Evolutionary conservation across 2,113 vertebrate species (phyloP).

Genomic region (Carassius auratus): DNA sequence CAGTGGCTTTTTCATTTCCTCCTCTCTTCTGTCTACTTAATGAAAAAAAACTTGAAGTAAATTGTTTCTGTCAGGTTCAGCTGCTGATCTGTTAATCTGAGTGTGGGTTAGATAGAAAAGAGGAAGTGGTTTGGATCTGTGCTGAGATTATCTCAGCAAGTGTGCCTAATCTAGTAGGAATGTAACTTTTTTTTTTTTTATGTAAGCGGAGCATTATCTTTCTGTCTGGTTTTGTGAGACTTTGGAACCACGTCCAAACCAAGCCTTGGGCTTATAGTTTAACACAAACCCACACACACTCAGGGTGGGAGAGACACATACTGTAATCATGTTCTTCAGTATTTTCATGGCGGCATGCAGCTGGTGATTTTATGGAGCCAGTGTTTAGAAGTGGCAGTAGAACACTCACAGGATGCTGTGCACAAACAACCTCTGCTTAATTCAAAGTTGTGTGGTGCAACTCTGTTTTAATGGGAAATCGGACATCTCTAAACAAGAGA

Average conservation of each 20-base stretch:
- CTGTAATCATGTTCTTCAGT: not conserved
- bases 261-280: not conserved
- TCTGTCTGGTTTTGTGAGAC: not conserved
- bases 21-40: constrained; percentile 4
- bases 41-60: constrained; percentile 1
- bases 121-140: not conserved
- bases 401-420: not conserved
- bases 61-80: constrained; percentile 27
- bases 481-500: not conserved
- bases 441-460: not conserved
- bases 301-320: not conserved
- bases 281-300: constrained; percentile 5
- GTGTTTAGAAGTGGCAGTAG: not conserved
- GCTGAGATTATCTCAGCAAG: constrained; percentile 5
- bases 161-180: constrained; percentile 24
- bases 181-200: constrained; percentile 46
- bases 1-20: not conserved
- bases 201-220: constrained; percentile 21
- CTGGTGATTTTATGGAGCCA: not conserved
- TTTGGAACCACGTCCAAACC: constrained; percentile 3
- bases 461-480: constrained; percentile 18
- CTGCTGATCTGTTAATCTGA: constrained; percentile 29
- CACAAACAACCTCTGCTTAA: not conserved
- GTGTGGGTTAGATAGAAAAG: not conserved
- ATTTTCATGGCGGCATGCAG: not conserved